Evolutionary conservation across 2,113 vertebrate species (phyloP).

Genomic region (Agapornis roseicollis): DNA sequence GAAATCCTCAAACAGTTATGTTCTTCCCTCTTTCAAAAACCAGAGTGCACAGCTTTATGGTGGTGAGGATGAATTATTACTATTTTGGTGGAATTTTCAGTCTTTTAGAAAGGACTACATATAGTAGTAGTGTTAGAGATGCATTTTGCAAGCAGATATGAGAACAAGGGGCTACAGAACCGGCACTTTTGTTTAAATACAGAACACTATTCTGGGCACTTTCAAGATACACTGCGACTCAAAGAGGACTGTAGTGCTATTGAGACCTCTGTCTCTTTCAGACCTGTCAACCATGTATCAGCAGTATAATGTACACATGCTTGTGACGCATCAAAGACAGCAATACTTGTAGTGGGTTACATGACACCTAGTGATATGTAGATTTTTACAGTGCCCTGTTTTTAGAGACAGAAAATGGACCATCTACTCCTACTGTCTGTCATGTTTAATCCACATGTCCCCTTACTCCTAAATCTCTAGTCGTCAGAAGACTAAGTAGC

Average conservation of each 20-base stretch:
- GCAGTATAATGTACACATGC: neutral
- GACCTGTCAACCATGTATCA: neutral
- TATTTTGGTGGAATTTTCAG: neutral
- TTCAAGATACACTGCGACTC: neutral
- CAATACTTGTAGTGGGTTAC: neutral
- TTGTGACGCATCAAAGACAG: neutral
- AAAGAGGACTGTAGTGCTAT: neutral
- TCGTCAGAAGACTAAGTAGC: neutral
- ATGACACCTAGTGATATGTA: rapidly evolving
- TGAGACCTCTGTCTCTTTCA: neutral
- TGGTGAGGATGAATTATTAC: neutral
- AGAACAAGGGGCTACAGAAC: neutral
- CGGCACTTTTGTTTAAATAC: neutral
- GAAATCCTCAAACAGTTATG: neutral
- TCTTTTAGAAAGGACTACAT: neutral
- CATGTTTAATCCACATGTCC: neutral
- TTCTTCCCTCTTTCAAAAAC: neutral
- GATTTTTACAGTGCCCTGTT: neutral
- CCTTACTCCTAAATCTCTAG: neutral
- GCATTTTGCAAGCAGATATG: neutral
- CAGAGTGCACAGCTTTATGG: neutral
- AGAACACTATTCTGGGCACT: neutral
- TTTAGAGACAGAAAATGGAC: neutral
- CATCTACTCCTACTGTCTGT: neutral
- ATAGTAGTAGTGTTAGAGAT: rapidly evolving